phyloP scores from a whole-genome alignment of 2,797 vertebrate species.

The Alauda arvensis region DNA sequence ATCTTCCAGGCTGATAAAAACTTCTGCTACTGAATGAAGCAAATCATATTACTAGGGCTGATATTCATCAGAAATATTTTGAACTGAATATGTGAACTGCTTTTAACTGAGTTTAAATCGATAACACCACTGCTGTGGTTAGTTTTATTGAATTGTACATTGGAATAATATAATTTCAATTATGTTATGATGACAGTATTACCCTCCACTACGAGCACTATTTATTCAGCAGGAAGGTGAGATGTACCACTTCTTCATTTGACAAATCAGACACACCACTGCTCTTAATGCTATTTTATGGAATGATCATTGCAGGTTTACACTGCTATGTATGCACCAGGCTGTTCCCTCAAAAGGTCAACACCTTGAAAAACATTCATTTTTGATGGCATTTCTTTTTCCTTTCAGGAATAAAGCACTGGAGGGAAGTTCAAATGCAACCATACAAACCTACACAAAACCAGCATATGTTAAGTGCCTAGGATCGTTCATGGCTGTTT shows the following conservation, averaged over 20 bases:
- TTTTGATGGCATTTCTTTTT: neutral
- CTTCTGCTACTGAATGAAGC: conserved; percentile 9
- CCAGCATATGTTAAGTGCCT: accelerated
- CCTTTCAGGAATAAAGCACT: neutral
- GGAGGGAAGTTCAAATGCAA: neutral
- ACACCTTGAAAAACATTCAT: neutral
- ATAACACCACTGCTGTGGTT: conserved; percentile 50
- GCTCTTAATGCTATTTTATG: conserved; percentile 18
- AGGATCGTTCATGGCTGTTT: neutral
- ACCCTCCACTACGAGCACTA: conserved; percentile 16
- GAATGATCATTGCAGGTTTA: neutral
- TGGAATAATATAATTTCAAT: conserved; percentile 62
- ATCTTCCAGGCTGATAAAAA: conserved; percentile 32
- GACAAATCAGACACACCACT: conserved; percentile 23
- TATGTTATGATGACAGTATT: conserved; percentile 56
- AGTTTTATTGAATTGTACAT: conserved; percentile 57
- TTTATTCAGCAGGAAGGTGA: conserved; percentile 37
- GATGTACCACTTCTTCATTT: neutral
- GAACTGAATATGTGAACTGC: conserved; percentile 46
- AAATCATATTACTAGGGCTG: conserved; percentile 30
- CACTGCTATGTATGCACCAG: neutral
- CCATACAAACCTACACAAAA: neutral
- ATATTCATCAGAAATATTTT: conserved; percentile 61
- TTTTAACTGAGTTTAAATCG: conserved; percentile 63
- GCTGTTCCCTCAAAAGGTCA: neutral